Evolutionary conservation across 1,140 invertebrate species (phyloP).

Genomic region (Drosophila sechellia): DNA sequence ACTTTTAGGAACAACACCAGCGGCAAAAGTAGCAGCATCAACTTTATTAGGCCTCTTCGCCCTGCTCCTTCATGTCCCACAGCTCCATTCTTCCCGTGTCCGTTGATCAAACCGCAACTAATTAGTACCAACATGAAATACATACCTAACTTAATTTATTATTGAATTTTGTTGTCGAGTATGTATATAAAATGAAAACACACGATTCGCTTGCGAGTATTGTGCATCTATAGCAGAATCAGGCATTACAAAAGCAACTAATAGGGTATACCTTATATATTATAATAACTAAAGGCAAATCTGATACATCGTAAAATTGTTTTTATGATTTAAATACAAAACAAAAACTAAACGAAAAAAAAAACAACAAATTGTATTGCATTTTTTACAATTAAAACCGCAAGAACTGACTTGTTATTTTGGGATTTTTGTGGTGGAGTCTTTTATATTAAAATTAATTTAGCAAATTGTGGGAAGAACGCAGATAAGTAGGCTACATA

Average conservation of each 20-base stretch:
- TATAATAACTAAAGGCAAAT: constrained; percentile 68
- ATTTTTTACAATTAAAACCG: constrained; percentile 40
- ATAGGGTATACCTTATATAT: constrained; percentile 79
- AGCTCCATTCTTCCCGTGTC: constrained; percentile 45
- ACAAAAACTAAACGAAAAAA: constrained; percentile 53
- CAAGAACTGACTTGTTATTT: constrained; percentile 32
- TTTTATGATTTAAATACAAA: constrained; percentile 83
- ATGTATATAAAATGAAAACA: constrained; percentile 55
- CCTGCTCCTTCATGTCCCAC: constrained; percentile 40
- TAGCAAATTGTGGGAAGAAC: neutral
- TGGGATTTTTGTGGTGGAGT: neutral
- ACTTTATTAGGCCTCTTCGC: constrained; percentile 33
- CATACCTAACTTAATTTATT: constrained; percentile 79
- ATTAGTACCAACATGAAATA: constrained; percentile 30
- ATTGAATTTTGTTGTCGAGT: constrained; percentile 69
- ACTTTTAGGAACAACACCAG: constrained; percentile 20
- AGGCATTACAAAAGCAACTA: constrained; percentile 76
- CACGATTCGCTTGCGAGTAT: constrained; percentile 59
- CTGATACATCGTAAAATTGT: constrained; percentile 78
- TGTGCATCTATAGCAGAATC: constrained; percentile 70
- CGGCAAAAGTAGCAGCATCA: constrained; percentile 38
- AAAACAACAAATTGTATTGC: constrained; percentile 48
- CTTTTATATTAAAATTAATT: neutral
- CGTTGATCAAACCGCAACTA: constrained; percentile 65
- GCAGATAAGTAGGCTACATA: no score